Evolutionary conservation across 2,113 vertebrate species (phyloP).

Genomic region (Zosterops pallidus): DNA sequence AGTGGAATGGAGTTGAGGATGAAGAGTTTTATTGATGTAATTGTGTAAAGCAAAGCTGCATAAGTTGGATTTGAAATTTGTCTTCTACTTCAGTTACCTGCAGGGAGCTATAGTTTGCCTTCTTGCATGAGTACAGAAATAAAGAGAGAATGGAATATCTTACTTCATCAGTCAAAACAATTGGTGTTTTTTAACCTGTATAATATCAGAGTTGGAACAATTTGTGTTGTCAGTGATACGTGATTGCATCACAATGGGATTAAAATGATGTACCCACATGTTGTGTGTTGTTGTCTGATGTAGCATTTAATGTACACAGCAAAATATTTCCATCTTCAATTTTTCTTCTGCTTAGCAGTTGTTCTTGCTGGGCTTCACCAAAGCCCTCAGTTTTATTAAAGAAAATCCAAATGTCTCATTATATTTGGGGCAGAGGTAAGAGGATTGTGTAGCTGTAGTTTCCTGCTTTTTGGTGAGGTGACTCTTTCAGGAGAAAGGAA

Average conservation of each 20-base stretch:
- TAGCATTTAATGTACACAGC: background rate
- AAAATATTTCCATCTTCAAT: background rate
- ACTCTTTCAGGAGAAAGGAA: background rate
- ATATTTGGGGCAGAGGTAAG: background rate
- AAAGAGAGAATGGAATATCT: background rate
- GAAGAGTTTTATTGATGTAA: background rate
- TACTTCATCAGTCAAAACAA: background rate
- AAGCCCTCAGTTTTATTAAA: background rate
- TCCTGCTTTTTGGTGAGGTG: background rate
- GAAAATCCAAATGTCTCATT: background rate
- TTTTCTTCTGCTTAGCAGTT: background rate
- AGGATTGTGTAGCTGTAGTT: background rate
- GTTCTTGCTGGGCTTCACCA: background rate
- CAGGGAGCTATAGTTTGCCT: background rate
- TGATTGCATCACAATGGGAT: background rate
- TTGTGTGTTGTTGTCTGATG: background rate
- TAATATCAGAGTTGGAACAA: background rate
- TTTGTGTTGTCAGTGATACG: background rate
- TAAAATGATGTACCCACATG: background rate
- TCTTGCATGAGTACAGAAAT: background rate
- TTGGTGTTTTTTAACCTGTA: background rate
- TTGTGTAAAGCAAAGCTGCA: background rate
- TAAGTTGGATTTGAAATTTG: background rate
- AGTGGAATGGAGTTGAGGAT: background rate
- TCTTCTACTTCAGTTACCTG: background rate